Percentiles rank a stretch among this genome's conserved stretches.
Evolutionary conservation across 2,797 vertebrate species (phyloP).

Genomic region (Spheniscus humboldti): DNA sequence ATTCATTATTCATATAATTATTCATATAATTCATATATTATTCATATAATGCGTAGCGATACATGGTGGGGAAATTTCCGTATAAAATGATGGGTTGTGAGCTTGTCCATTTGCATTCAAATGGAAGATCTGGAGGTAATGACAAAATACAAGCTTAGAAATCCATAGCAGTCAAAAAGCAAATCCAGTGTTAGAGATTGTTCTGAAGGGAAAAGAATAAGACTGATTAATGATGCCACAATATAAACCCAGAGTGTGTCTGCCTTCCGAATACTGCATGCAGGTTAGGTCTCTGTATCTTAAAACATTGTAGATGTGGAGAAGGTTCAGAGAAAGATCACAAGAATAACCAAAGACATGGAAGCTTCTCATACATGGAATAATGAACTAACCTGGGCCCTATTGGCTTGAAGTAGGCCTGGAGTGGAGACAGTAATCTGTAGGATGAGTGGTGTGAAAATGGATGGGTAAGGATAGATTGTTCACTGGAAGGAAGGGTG

Average conservation of each 20-base stretch:
- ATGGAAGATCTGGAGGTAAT: not conserved
- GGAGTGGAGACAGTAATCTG: not conserved
- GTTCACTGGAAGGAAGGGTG: not conserved
- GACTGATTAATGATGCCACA: not conserved
- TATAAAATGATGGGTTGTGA: not conserved
- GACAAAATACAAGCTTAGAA: not conserved
- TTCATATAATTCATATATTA: too few species aligned
- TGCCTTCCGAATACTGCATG: not conserved
- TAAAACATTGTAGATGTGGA: not conserved
- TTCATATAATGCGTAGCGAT: not conserved
- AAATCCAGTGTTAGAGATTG: not conserved
- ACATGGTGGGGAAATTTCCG: not conserved
- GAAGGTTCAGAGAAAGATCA: not conserved
- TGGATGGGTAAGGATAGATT: not conserved
- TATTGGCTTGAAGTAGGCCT: not conserved
- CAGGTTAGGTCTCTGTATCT: not conserved
- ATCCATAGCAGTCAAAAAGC: not conserved
- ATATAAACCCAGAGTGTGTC: not conserved
- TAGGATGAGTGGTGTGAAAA: not conserved
- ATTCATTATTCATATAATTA: not conserved
- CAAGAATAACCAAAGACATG: not conserved
- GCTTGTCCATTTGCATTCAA: not conserved
- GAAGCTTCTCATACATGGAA: not conserved
- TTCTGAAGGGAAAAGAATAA: not conserved
- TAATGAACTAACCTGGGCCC: not conserved